Evolutionary conservation across 2,888 invertebrate genomes (phyloP).

Genomic region (Cenopis cana): DNA sequence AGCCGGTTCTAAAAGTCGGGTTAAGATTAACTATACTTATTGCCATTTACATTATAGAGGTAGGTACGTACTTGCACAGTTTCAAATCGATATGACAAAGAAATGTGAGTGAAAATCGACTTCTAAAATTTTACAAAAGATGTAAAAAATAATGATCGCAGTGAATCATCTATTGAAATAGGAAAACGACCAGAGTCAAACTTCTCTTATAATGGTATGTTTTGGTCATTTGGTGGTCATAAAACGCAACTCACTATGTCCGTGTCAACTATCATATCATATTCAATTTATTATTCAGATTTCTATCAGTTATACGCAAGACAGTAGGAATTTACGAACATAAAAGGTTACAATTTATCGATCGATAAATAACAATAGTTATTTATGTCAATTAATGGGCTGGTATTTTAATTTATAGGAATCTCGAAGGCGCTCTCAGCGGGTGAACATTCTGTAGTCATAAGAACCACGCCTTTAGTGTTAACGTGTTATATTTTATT

Average conservation of each 20-base stretch:
- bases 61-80: no score
- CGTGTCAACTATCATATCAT: slow-evolving; percentile 11
- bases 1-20: neutral
- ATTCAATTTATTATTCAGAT: slow-evolving; percentile 34
- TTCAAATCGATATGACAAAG: neutral
- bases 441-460: slow-evolving; percentile 32
- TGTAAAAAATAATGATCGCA: no score
- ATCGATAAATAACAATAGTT: slow-evolving; percentile 45
- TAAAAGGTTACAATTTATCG: slow-evolving; percentile 29
- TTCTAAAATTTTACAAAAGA: neutral
- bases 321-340: slow-evolving; percentile 39
- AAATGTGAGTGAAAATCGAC: neutral
- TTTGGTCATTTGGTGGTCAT: slow-evolving; percentile 2
- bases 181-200: neutral
- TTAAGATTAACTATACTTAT: no score
- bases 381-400: slow-evolving; percentile 44
- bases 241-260: slow-evolving; percentile 17
- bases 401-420: slow-evolving; percentile 45
- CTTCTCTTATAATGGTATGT: neutral
- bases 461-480: slow-evolving; percentile 35
- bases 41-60: no score
- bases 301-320: slow-evolving; percentile 28
- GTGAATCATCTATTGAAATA: neutral
- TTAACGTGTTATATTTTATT: slow-evolving; percentile 36
- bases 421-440: slow-evolving; percentile 33